These are phyloP conservation scores for Hermatobates lingyangjiaoensis DNA, from an alignment of 1,140 invertebrate genomes.

Conservation along the genomic window DNA sequence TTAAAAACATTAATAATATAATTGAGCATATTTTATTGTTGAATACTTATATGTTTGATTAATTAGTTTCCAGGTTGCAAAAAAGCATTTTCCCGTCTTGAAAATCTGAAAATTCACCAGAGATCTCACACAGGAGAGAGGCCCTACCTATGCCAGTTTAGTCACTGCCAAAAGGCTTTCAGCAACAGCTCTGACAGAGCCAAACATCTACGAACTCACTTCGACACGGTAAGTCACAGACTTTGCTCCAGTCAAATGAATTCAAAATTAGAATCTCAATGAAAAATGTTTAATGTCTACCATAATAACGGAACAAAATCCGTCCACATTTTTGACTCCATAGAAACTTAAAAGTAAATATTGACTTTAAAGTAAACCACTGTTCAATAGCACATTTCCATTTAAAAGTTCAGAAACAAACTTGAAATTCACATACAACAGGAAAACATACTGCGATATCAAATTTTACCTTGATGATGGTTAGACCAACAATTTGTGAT, in stretches of 20 bases:
- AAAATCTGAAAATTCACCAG: conserved; percentile 91
- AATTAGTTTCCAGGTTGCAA: conserved; percentile 76
- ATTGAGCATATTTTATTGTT: conserved; percentile 2
- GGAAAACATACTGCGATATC: too few species aligned
- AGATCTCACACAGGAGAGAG: conserved; percentile 82
- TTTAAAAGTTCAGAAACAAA: not conserved
- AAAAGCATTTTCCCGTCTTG: conserved; percentile 84
- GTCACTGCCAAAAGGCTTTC: conserved; percentile 78
- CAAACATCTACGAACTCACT: conserved; percentile 91
- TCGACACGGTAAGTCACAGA: conserved; percentile 60
- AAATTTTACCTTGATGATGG: too few species aligned
- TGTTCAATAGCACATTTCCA: not conserved
- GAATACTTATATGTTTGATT: too few species aligned
- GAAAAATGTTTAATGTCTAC: not conserved
- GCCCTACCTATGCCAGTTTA: conserved; percentile 69
- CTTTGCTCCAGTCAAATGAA: not conserved
- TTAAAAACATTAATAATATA: not conserved
- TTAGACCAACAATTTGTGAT: too few species aligned
- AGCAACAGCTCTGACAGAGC: conserved; percentile 92
- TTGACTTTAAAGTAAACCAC: not conserved
- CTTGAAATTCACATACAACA: too few species aligned
- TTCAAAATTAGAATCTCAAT: not conserved
- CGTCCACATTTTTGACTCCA: not conserved
- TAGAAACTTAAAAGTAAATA: not conserved
- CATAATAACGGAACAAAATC: not conserved